phyloP scores from a whole-genome alignment of 2,888 invertebrate genomes.

The Stratiomys singularior region DNA sequence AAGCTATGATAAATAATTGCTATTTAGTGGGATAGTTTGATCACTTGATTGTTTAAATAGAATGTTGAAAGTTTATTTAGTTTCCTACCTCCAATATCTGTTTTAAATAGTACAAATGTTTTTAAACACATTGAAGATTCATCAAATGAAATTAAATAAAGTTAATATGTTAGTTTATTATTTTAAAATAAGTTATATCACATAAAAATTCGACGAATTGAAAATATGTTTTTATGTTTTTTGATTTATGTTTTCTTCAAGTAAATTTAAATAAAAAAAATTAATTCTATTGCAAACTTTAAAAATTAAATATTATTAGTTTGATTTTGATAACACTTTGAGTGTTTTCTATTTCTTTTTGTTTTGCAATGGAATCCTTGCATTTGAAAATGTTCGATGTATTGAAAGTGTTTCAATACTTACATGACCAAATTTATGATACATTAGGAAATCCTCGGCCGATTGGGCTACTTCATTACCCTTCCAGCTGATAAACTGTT shows the following conservation, averaged over 20 bases:
- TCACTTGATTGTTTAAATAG: neutral
- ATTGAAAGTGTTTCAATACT: conserved; percentile 65
- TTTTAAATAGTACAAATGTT: conserved; percentile 20
- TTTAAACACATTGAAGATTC: conserved; percentile 29
- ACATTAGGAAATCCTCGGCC: conserved; percentile 87
- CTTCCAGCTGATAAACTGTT: conserved; percentile 83
- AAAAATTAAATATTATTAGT: too few relatives aligned
- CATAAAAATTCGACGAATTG: too few relatives aligned
- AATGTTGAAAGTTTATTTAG: conserved; percentile 18
- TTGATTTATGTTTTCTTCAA: too few relatives aligned
- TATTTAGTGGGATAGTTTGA: conserved; percentile 5
- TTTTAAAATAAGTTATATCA: too few relatives aligned
- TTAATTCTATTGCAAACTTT: too few relatives aligned
- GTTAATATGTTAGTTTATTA: conserved; percentile 14
- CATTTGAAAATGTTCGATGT: too few relatives aligned
- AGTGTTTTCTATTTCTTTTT: too few relatives aligned
- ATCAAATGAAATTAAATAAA: conserved; percentile 32
- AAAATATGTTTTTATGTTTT: too few relatives aligned
- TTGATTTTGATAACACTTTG: too few relatives aligned
- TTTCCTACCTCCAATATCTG: conserved; percentile 39
- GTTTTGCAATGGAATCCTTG: too few relatives aligned
- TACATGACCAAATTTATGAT: conserved; percentile 93
- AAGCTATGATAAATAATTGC: conserved; percentile 31
- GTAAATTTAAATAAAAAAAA: too few relatives aligned
- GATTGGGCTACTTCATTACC: conserved; percentile 86